Base-by-base conservation (phyloP, 2,888 invertebrate genomes). In the Trichopoda pennipes region DNA sequence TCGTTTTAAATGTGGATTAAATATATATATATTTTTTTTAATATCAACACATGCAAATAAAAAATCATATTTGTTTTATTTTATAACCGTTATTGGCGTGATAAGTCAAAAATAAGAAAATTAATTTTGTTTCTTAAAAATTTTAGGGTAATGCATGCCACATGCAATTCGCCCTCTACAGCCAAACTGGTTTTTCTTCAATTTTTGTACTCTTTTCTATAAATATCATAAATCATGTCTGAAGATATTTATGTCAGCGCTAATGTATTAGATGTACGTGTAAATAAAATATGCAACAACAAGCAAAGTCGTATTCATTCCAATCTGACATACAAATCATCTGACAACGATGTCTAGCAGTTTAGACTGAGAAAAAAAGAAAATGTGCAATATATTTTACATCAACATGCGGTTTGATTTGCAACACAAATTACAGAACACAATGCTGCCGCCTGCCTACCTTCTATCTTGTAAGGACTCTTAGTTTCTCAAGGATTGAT, bases 351-450 rank as follows among this genome's bases (percentile, higher is more conserved):
- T 21, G 17, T 32, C 21, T 58, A 56, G 7, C 49, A 14, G 6
- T 32, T 61, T 14, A 42, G 8, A 38, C 10, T 19, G 9, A 38
- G 21, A 21, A 4, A 21, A 4, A 32, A 0, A 51, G 14, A 60
- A 42, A 32, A 44, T 53, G 23, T 51, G 16, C 17, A 51, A 72
- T 60, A 42, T 44, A 19, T 63, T 72, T 68, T 56, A 73, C 73
- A 73, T 81, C 55, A 81, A 81, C 72, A 76, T 68, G 80, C 28
- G 80, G 80, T 76, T 68, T 72, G 72, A 73, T 76, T 76, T 64
- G 72, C 60, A 70, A 80, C 56, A 55, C 38, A 55, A 63, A 49
- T 60, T 28, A 35, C 16, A 56, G 55, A 66, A 35, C 38, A 35
- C 55, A 58, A 56, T 16, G 19, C 23, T 53, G 55, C 44, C 35